phyloP scores from a whole-genome alignment of 2,113 vertebrate species.

The Amphiprion percula region DNA sequence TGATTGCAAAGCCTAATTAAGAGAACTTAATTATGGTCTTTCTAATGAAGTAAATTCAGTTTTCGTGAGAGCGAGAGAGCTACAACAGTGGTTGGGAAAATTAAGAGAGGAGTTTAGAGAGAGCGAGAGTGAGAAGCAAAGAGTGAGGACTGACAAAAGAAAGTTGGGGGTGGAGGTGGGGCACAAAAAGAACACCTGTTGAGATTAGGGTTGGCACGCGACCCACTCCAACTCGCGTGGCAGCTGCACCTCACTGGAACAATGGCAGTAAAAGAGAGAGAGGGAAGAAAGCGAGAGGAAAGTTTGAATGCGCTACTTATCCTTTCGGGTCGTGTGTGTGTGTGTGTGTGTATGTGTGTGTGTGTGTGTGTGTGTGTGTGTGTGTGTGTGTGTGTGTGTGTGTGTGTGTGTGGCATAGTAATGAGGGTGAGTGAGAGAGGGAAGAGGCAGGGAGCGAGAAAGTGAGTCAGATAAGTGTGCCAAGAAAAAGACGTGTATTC shows the following conservation, averaged over 20 bases:
- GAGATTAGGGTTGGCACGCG: constrained; percentile 78
- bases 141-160: constrained; percentile 57
- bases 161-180: constrained; percentile 28
- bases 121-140: constrained; percentile 30
- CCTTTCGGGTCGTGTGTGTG: constrained; percentile 68
- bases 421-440: constrained; percentile 50
- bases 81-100: constrained; percentile 23
- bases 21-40: background rate
- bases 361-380: constrained; percentile 20
- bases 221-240: constrained; percentile 78
- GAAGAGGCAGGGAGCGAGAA: background rate
- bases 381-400: too few species aligned
- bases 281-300: constrained; percentile 67
- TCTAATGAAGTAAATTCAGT: background rate
- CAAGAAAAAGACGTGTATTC: constrained; percentile 53
- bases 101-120: constrained; percentile 4
- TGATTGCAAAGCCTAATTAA: background rate
- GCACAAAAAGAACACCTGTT: constrained; percentile 81
- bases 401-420: constrained; percentile 57
- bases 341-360: constrained; percentile 13
- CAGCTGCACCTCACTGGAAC: constrained; percentile 79
- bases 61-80: background rate
- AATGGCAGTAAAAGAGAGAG: constrained; percentile 76
- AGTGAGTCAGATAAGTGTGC: constrained; percentile 56
- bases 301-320: constrained; percentile 82